A percentile compares a stretch with the other conserved stretches of the same genome.
These are phyloP conservation scores for Tiaroga cobitis DNA, from an alignment of 2,797 vertebrate species.

Conservation along the genomic window DNA sequence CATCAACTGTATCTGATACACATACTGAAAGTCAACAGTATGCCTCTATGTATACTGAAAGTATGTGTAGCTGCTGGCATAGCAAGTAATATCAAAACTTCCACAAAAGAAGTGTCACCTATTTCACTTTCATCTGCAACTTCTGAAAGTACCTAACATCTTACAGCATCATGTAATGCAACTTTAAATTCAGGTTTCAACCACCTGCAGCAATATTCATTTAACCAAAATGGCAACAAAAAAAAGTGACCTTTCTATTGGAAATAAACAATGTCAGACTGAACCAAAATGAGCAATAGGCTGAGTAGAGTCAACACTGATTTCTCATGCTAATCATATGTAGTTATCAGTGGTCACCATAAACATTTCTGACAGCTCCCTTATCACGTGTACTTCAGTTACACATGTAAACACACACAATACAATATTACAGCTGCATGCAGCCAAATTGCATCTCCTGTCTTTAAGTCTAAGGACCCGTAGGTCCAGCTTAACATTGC, in stretches of 20 bases:
- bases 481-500: slow-evolving; percentile 63
- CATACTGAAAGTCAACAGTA: not conserved
- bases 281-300: not conserved
- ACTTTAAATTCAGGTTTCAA: not conserved
- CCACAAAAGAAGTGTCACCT: not conserved
- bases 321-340: not conserved
- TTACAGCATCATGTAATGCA: not conserved
- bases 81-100: not conserved
- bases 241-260: not conserved
- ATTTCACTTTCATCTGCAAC: slow-evolving; percentile 28
- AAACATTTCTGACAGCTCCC: slow-evolving; percentile 23
- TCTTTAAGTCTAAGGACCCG: not conserved
- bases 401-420: slow-evolving; percentile 46
- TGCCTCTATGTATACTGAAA: not conserved
- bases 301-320: not conserved
- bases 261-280: not conserved
- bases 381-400: slow-evolving; percentile 26
- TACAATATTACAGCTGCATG: slow-evolving; percentile 7
- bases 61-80: not conserved
- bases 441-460: not conserved
- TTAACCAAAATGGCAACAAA: not conserved
- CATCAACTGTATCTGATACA: not conserved
- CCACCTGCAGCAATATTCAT: not conserved
- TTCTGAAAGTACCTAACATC: slow-evolving; percentile 21
- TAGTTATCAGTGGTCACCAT: not conserved